Base-by-base conservation (phyloP, 2,888 invertebrate genomes). In the Ichneumon xanthorius region DNA sequence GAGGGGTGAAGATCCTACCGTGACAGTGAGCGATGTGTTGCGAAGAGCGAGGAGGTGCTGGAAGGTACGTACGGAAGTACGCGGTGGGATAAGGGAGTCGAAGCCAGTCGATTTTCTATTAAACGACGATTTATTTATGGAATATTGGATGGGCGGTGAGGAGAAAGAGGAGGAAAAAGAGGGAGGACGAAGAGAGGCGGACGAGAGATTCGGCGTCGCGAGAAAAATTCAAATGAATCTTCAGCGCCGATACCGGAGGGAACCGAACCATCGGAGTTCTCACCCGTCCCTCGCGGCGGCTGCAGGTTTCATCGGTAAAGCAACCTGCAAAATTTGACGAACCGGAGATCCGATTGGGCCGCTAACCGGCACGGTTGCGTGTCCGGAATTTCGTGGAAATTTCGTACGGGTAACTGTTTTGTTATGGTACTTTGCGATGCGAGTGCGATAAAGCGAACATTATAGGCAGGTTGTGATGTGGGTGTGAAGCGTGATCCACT, bases 41-140 rank as follows among this genome's bases (percentile, higher is more conserved):
- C 53, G 72, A 81, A 82, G 63, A 82, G 75, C 67, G 16, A 65
- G 71, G 30, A 65, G 71, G 30, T 50, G 61, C 14, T 71, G 33
- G 63, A 72, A 73, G 70, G 61, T 53, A 50, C 37, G 48, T 77
- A 82, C 68, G 50, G 53, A 19, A 50, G 26, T 22, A 30, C 68
- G 58, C 55, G 71, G 65, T 33, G 58, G 19, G 26, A 30, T 22
- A 76, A 30, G 72, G 65, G 53, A 84, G 77, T 91, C 92, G 90
- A 92, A 92, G 90, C 89, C 92, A 92, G 61, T 92, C 45, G 93
- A 91, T 93, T 92, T 93, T 92, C 92, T 92, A 93, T 93, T 92
- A 92, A 93, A 91, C 90, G 90, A 89, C 93, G 92, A 92, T 93
- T 92, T 93, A 92, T 93, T 93, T 93, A 93, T 93, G 93, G 92